These are phyloP conservation scores for Thunnus albacares DNA, from an alignment of 2,797 vertebrate species.

Conservation along the genomic window DNA sequence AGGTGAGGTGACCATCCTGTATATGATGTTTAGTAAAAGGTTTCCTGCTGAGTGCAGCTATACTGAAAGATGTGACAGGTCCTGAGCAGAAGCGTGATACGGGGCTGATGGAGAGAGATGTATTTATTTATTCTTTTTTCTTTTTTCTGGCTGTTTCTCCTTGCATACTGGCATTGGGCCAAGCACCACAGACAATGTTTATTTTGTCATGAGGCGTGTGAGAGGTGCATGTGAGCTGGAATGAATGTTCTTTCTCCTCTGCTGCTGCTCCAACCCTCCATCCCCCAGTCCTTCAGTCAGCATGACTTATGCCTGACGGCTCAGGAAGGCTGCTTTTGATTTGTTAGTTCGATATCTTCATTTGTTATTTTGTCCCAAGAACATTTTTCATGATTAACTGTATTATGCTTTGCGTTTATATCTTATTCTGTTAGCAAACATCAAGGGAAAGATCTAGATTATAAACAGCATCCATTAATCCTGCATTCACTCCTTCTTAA, in stretches of 20 bases:
- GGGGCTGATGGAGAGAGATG: constrained; percentile 21
- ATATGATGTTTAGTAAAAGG: background rate
- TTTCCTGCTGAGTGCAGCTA: background rate
- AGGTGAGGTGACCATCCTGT: background rate
- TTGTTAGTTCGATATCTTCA: background rate
- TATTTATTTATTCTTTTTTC: constrained; percentile 52
- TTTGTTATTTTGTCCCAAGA: background rate
- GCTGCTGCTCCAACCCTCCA: background rate
- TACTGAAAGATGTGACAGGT: constrained; percentile 16
- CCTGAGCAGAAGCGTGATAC: constrained; percentile 12
- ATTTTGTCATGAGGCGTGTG: constrained; percentile 72
- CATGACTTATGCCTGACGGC: background rate
- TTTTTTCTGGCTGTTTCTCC: constrained; percentile 36
- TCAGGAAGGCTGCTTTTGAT: constrained; percentile 11
- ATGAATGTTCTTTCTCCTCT: constrained; percentile 56
- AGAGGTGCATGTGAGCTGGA: constrained; percentile 56
- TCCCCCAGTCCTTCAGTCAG: constrained; percentile 24
- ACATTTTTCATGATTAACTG: background rate
- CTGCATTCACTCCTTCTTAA: too few relatives aligned
- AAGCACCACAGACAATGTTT: constrained; percentile 73
- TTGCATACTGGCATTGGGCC: constrained; percentile 59
- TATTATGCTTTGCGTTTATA: background rate
- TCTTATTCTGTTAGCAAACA: background rate
- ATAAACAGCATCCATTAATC: too few relatives aligned
- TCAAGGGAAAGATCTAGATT: background rate